Percentiles rank a stretch among this genome's conserved stretches.
Evolutionary conservation across 2,888 invertebrate genomes (phyloP).

Genomic region (Eristalis pertinax): DNA sequence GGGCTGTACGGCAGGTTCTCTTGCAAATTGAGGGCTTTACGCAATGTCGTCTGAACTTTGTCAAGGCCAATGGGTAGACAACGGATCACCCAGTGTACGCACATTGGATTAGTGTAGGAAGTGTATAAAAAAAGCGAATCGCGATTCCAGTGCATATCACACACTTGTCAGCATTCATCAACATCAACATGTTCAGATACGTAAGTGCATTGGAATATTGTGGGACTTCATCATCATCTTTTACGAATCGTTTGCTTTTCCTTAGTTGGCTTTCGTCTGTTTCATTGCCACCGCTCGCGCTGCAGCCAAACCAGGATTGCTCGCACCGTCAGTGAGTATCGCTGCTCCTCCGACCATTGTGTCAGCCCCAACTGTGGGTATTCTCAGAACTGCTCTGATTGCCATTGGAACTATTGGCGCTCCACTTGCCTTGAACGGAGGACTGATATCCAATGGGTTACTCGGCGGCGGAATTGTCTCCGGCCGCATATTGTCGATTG

Average conservation of each 20-base stretch:
- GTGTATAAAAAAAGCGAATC: neutral
- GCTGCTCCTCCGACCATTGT: slow-evolving; percentile 38
- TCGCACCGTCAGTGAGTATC: slow-evolving; percentile 33
- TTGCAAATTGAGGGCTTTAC: neutral
- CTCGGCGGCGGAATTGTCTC: neutral
- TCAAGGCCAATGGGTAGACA: slow-evolving; percentile 11
- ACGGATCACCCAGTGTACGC: neutral
- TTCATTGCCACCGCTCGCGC: slow-evolving; percentile 35
- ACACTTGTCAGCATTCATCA: slow-evolving; percentile 32
- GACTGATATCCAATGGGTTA: slow-evolving; percentile 4
- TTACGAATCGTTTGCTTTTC: neutral
- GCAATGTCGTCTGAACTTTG: neutral
- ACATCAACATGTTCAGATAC: slow-evolving; percentile 55
- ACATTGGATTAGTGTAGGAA: neutral
- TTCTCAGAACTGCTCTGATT: slow-evolving; percentile 27
- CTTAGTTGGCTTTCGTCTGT: slow-evolving; percentile 47
- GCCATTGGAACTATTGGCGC: neutral
- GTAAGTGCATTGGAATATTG: slow-evolving; percentile 26
- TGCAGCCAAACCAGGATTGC: slow-evolving; percentile 42
- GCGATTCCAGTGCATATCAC: too few relatives aligned
- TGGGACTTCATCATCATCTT: neutral
- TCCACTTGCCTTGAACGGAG: slow-evolving; percentile 3
- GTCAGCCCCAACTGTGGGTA: slow-evolving; percentile 12
- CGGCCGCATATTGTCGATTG: neutral
- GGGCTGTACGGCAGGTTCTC: neutral